Evolutionary conservation across 2,797 vertebrate species (phyloP).

Genomic region (Malacoctenus gilli): DNA sequence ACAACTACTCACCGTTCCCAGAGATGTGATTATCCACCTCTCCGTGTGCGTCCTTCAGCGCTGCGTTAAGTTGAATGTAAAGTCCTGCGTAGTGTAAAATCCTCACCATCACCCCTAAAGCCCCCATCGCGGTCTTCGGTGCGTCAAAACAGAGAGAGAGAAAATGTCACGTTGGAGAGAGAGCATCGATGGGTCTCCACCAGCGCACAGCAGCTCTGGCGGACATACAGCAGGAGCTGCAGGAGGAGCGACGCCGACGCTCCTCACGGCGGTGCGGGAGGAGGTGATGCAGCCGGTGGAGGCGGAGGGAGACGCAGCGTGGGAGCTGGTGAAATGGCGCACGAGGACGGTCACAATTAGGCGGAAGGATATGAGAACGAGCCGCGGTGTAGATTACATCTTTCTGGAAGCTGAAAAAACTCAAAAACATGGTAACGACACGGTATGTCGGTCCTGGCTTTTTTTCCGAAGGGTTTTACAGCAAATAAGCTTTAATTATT

Average conservation of each 20-base stretch:
- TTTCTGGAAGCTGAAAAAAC: too few species aligned
- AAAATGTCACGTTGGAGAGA: conserved; percentile 74
- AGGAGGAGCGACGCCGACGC: conserved; percentile 15
- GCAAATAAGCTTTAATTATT: too few species aligned
- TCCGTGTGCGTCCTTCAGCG: conserved; percentile 74
- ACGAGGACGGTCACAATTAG: conserved; percentile 62
- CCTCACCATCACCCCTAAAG: conserved; percentile 81
- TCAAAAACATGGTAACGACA: too few species aligned
- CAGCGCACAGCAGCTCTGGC: conserved; percentile 35
- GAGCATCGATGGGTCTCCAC: conserved; percentile 35
- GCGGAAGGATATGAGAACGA: conserved; percentile 85
- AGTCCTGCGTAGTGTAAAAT: conserved; percentile 88
- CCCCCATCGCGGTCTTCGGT: conserved; percentile 80
- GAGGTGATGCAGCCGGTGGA: conserved; percentile 80
- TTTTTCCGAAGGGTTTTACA: too few species aligned
- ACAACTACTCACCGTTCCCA: conserved; percentile 84
- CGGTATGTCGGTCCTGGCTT: too few species aligned
- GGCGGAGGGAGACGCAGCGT: conserved; percentile 76
- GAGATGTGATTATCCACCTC: conserved; percentile 83
- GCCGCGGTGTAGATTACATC: too few species aligned
- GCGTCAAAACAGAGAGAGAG: conserved; percentile 47
- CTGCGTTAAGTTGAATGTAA: conserved; percentile 87
- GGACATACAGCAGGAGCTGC: conserved; percentile 41
- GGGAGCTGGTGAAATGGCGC: conserved; percentile 60
- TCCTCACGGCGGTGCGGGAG: conserved; percentile 70